Evolutionary conservation across 2,797 vertebrate species (phyloP), one percentile per base, ranked within the genome.

Genomic region (Paratrypauchen microcephalus): DNA sequence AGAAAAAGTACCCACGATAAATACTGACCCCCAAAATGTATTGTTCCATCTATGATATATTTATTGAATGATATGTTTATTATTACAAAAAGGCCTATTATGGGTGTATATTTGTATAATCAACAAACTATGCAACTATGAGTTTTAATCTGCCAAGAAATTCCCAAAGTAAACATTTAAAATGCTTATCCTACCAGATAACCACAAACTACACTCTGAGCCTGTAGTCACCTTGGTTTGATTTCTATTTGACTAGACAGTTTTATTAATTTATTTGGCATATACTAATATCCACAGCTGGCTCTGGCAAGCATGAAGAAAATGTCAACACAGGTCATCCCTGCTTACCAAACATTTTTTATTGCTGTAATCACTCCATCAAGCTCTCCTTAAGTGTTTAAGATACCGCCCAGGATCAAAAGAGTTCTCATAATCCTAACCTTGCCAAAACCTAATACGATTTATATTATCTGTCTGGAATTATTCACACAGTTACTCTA

Each of bases 231-330:
- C 83, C 76, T 32, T 21, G 18, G 9, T 86, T 85, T 86, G 79
- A 77, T 73, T 82, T 87, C 75, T 55, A 65, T 71, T 72, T 72
- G 70, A 54, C 56, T 21, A 56, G 23, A 47, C 58, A 65, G 70
- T 78, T 56, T 83, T 39, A 54, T 74, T 79, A 82, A 83, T 85
- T 83, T 71, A 79, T 82, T 79, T 85, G 57, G 79, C 68, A 84
- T 86, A 88, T 86, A 83, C 82, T 74, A 73, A 45, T 13, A 83
- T 79, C 84, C 78, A 88, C 86, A 85, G 87, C 88, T 75, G 89
- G 90, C 85, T 89, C 87, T 85, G 82, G 87, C 69, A 70, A 87
- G 89, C 78, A 70, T 89, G 83, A 89, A 89, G 82, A 84, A 84
- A 84, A 91, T 83, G 88, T 81, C 76, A 68, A 82, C 73, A 50